Base-by-base conservation (phyloP, 2,888 invertebrate genomes). In the Caradrina clavipalpis region DNA sequence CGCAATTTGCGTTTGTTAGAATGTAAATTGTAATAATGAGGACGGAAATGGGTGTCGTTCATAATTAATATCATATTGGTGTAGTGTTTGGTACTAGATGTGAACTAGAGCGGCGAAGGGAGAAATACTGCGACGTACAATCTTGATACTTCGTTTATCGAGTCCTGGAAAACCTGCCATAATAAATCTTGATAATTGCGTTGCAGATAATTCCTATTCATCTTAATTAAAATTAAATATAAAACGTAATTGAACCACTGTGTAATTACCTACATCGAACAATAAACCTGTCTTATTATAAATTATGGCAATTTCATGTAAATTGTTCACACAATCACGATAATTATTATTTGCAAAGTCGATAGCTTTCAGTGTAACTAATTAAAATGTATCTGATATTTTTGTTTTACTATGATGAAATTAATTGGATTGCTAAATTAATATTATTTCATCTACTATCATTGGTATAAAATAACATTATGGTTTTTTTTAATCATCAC, bases 1-100 rank as follows among this genome's bases (percentile, higher is more conserved):
- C 55, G 73, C 55, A 78, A 78, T 91, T 90, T 87, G 80, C 85
- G 88, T 86, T 86, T 85, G 85, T 91, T 90, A 87, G 86, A 88
- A 91, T 91, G 89, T 90, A 91, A 92, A 91, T 91, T 90, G 84
- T 87, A 79, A 80, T 89, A 88, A 89, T 89, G 89, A 85, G 60
- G 13, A 56, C 68, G 87, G 86, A 88, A 87, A 88, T 86, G 85
- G 80, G 60, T 83, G 86, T 83, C 88, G 84, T 88, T 89, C 88
- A 89, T 92, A 87, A 90, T 90, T 87, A 84, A 88, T 85, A 77
- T 80, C 70, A 67, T 71, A 61, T 69, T 39, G 42, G 56, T 65
- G 58, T 76, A 39, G 19, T 51, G 64, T 65, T 66, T 69, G 47
- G 35, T 53, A 17, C n/a, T 61, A 57, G 54, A 51, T 61, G 31